Evolutionary conservation across 2,797 vertebrate genomes (phyloP), one percentile per base, ranked within the genome.

Genomic region (Enteromius afrohamiltoni): DNA sequence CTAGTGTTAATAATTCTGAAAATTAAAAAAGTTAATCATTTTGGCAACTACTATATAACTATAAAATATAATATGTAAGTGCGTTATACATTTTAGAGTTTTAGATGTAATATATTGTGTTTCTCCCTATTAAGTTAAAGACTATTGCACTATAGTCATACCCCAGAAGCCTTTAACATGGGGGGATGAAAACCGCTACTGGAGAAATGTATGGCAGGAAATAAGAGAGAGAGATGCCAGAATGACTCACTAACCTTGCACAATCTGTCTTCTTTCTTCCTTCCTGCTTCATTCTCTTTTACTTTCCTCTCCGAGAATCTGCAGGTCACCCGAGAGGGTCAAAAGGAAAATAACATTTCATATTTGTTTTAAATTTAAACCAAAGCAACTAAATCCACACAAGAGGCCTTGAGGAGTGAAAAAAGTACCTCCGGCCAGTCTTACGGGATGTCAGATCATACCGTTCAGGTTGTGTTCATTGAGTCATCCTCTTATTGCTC

Each of bases 251-350:
- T 65, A 65, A 82, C 29, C 60, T 37, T 14, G 13, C 16, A 16
- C 29, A 51, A 37, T 49, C 26, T 62, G 42, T 82, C 19, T 49
- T 65, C 47, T 65, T 77, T 23, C 45, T 17, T 82, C 60, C 58
- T 82, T 82, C 70, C 70, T 75, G 51, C 68, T 80, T 80, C 26
- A 45, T 71, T 74, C 21, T 23, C 1, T 47, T 19, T 3, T 23
- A 19, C 3, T 21, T 77, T 81, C 40, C 69, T 40, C 16, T 75
- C 34, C 40, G 29, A 42, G 6, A 67, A 76, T 31, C 23, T 29
- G 42, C 10, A 42, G 80, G 23, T 67, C 60, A 82, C 42, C 40
- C 4, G 0, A 76, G 45, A 82, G 31, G 31, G 45, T 23, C n/a
- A 6, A 75, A 29, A 55, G 37, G 7, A 40, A 67, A 53, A 42